These are phyloP conservation scores for Acyrthosiphon pisum DNA, from an alignment of 1,140 invertebrate genomes.

Conservation along the genomic window DNA sequence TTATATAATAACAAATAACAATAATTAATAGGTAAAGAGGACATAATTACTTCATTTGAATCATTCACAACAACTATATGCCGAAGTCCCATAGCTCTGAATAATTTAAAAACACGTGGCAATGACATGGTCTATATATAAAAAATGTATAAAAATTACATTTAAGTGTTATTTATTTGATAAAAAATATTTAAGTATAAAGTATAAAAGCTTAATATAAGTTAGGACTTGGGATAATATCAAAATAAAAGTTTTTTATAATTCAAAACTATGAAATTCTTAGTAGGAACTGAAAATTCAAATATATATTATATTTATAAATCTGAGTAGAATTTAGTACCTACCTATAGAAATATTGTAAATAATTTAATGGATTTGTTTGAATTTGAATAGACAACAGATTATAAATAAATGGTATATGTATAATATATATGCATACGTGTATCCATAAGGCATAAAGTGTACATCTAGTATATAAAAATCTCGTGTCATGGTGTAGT, in stretches of 20 bases:
- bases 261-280: neutral
- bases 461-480: no score
- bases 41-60: conserved; percentile 75
- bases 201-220: neutral
- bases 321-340: neutral
- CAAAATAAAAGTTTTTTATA: neutral
- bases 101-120: conserved; percentile 88
- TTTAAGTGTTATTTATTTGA: neutral
- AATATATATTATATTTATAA: neutral
- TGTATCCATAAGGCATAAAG: neutral
- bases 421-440: neutral
- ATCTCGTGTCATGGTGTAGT: no score
- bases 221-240: neutral
- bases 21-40: neutral
- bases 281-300: neutral
- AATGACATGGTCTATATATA: conserved; percentile 81
- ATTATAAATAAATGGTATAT: neutral
- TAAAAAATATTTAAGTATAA: neutral
- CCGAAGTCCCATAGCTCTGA: conserved; percentile 89
- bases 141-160: neutral
- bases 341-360: neutral
- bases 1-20: neutral
- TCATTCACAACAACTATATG: conserved; percentile 94
- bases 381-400: no score
- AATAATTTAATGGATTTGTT: no score